Conservation (phyloP, 2,113 vertebrate species). For the Carassius carassius region DNA sequence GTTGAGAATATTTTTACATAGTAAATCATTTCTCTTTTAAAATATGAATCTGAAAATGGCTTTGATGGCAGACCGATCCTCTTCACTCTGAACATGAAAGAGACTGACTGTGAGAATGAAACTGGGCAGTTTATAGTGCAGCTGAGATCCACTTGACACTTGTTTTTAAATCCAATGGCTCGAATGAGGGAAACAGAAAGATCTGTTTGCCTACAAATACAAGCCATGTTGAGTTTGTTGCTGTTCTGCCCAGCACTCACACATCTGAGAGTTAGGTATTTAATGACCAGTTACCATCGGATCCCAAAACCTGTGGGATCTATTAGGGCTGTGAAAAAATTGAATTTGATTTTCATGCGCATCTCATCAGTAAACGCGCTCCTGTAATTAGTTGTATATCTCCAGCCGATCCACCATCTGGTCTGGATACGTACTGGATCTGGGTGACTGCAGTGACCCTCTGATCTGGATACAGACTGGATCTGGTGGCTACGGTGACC, state of each 20-base stretch:
- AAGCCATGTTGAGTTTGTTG: not conserved
- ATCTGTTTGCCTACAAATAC: not conserved
- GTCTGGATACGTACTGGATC: too few relatives aligned
- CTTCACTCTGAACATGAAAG: not conserved
- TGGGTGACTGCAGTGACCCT: too few relatives aligned
- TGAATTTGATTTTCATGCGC: too few relatives aligned
- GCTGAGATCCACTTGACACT: not conserved
- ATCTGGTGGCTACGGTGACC: too few relatives aligned
- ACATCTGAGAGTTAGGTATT: not conserved
- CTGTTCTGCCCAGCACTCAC: not conserved
- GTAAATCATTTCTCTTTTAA: constrained; percentile 67
- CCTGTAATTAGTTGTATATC: too few relatives aligned
- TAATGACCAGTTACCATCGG: not conserved
- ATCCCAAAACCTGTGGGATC: not conserved
- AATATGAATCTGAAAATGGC: constrained; percentile 63
- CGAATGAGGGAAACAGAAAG: not conserved
- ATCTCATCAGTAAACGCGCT: too few relatives aligned
- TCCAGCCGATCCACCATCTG: too few relatives aligned
- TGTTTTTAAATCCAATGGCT: not conserved
- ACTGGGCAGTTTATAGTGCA: not conserved
- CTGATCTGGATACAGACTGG: too few relatives aligned
- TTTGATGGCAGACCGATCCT: constrained; percentile 65
- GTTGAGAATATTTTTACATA: constrained; percentile 71
- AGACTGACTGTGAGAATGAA: not conserved
- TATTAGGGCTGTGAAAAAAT: too few relatives aligned